phyloP scores from a whole-genome alignment of 2,113 vertebrate species.

The Prunella himalayana region DNA sequence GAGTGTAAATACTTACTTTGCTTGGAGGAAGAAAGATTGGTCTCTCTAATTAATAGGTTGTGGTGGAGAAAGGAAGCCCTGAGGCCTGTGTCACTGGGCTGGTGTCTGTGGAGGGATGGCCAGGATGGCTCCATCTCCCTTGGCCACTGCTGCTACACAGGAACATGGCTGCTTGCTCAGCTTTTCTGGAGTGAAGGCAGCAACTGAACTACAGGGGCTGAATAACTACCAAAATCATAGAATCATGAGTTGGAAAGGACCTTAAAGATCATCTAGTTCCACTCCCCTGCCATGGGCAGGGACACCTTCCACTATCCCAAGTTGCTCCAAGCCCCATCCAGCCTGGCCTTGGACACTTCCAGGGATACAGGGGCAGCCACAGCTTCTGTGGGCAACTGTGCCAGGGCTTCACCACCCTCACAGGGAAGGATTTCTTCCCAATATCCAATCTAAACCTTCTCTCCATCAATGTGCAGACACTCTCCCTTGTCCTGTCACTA shows the following conservation, averaged over 20 bases:
- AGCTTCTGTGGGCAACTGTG: not conserved
- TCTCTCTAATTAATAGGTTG: not conserved
- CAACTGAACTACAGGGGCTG: not conserved
- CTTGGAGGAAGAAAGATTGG: not conserved
- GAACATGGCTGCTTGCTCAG: not conserved
- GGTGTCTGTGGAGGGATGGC: not conserved
- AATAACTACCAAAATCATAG: not conserved
- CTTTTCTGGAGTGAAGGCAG: not conserved
- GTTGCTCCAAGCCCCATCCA: fast-evolving
- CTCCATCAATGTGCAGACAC: not conserved
- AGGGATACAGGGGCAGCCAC: not conserved
- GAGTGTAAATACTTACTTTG: not conserved
- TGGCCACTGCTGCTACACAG: fast-evolving
- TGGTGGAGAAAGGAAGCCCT: not conserved
- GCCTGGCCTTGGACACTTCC: fast-evolving
- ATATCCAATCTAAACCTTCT: not conserved
- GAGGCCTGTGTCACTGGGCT: not conserved
- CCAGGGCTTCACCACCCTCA: fast-evolving
- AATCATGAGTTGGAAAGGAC: not conserved
- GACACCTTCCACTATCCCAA: fast-evolving
- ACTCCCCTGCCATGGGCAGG: not conserved
- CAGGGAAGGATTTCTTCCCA: not conserved
- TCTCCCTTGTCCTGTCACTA: not conserved
- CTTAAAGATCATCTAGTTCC: fast-evolving
- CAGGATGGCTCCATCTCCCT: not conserved